Evolutionary conservation across 2,113 vertebrate species (phyloP).

Genomic region (Entelurus aequoreus): DNA sequence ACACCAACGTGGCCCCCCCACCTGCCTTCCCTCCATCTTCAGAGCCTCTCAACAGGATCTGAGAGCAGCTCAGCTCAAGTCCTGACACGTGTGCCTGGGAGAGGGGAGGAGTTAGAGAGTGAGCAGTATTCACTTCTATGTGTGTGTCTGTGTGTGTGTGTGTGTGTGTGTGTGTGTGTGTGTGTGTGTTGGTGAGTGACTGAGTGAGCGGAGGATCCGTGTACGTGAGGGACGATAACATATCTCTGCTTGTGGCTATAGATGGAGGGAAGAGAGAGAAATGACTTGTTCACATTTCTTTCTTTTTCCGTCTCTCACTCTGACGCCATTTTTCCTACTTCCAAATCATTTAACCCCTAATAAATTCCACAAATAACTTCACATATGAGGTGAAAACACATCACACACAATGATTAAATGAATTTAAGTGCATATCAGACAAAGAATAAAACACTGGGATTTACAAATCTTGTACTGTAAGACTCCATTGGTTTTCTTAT

Average conservation of each 20-base stretch:
- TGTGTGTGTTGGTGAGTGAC: background rate
- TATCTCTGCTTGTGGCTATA: slow-evolving; percentile 53
- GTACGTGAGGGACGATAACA: slow-evolving; percentile 42
- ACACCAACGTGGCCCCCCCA: background rate
- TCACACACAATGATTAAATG: too few species aligned
- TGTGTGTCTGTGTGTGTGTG: background rate
- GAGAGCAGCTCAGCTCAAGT: slow-evolving; percentile 65
- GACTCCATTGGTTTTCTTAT: too few species aligned
- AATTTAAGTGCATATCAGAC: too few species aligned
- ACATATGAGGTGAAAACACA: too few species aligned
- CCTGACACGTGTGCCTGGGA: slow-evolving; percentile 63
- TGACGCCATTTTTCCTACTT: background rate
- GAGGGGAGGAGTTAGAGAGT: slow-evolving; percentile 47
- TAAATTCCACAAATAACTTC: too few species aligned
- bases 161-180: background rate
- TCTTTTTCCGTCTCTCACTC: background rate
- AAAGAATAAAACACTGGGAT: too few species aligned
- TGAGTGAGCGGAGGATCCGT: slow-evolving; percentile 27
- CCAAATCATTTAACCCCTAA: too few species aligned
- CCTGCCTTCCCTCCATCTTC: slow-evolving; percentile 20
- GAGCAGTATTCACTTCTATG: slow-evolving; percentile 22
- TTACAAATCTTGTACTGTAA: too few species aligned
- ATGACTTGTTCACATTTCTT: slow-evolving; percentile 31
- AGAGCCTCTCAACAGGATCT: slow-evolving; percentile 65
- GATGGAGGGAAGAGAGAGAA: slow-evolving; percentile 42